phyloP scores from a whole-genome alignment of 1,140 invertebrate species.

The Aphis gossypii region DNA sequence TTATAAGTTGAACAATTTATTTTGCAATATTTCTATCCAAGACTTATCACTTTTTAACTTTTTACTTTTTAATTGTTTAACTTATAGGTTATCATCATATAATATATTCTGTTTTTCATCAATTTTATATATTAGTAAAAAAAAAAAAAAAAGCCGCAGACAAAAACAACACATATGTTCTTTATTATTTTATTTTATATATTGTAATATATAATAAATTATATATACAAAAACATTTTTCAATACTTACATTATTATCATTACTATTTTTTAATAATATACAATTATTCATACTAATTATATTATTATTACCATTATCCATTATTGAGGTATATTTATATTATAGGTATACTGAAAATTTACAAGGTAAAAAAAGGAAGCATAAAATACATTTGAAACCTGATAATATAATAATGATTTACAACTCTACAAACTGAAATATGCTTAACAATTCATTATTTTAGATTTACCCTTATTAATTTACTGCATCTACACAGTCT shows the following conservation, averaged over 20 bases:
- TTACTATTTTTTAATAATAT: constrained; percentile 6
- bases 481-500: background rate
- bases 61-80: background rate
- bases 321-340: background rate
- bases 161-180: constrained; percentile 13
- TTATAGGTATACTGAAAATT: background rate
- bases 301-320: background rate
- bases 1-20: constrained; percentile 16
- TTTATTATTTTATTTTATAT: constrained; percentile 33
- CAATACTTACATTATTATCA: constrained; percentile 25
- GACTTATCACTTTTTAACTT: constrained; percentile 11
- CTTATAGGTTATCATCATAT: background rate
- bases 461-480: background rate
- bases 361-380: background rate
- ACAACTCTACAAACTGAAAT: background rate
- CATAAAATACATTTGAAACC: background rate
- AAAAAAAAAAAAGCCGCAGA: background rate
- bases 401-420: background rate
- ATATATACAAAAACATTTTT: constrained; percentile 17
- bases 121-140: constrained; percentile 35
- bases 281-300: background rate
- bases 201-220: constrained; percentile 35
- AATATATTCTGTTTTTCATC: constrained; percentile 19
- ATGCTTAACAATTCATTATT: background rate
- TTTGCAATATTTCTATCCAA: background rate